Evolutionary conservation across 1,140 invertebrate genomes (phyloP).

Genomic region (Nilaparvata lugens): DNA sequence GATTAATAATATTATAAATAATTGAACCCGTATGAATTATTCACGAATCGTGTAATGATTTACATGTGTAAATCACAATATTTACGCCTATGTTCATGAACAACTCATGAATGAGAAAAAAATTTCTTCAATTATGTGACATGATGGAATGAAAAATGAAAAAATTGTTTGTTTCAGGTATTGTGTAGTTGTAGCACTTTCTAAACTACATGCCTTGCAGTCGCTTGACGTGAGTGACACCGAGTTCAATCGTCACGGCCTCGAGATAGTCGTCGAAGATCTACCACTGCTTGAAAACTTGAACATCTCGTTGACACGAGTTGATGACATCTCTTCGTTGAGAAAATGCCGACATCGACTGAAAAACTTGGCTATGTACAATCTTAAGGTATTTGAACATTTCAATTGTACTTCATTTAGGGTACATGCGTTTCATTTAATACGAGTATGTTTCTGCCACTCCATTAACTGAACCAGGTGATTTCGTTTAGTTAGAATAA

Average conservation of each 20-base stretch:
- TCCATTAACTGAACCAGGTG: background rate
- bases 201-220: constrained; percentile 49
- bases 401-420: background rate
- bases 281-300: constrained; percentile 54
- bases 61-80: no score
- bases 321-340: constrained; percentile 57
- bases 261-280: constrained; percentile 60
- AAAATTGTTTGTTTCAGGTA: constrained; percentile 33
- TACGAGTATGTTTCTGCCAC: background rate
- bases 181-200: constrained; percentile 42
- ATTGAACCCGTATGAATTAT: no score
- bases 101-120: no score
- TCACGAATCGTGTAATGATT: no score
- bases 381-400: constrained; percentile 43
- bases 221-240: constrained; percentile 62
- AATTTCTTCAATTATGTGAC: no score
- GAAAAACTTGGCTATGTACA: constrained; percentile 53
- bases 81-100: no score
- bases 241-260: constrained; percentile 57
- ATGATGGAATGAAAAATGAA: no score
- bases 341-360: constrained; percentile 50
- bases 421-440: no score
- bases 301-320: constrained; percentile 59
- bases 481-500: no score
- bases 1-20: no score